Evolutionary conservation across 2,888 invertebrate species (phyloP), one percentile per base, ranked within the genome.

Genomic region (Dugesia japonica): DNA sequence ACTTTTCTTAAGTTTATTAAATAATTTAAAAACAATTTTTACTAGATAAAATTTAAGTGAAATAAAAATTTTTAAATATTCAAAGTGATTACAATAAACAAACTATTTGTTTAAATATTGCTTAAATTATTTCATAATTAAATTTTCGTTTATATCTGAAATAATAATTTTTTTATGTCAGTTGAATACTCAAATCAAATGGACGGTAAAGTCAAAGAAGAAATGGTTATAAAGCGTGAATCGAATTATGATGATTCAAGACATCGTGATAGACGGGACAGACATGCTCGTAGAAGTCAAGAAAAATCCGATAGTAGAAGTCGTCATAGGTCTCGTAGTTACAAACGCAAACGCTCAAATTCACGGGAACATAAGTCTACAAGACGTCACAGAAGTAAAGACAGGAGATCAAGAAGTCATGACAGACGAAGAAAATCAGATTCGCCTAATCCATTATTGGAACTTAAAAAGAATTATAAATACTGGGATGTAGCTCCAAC

Each of bases 401-500:
- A 72, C 26, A 27, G 72, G 15, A 4, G 23, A 28, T 31, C 28
- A 20, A 17, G 31, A 15, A 72, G 72, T 72, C 72, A 31, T 27
- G 28, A 31, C 4, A 72, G 72, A 72, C 26, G 28, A 9, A 28
- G 20, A 72, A 23, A 23, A 20, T 72, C 72, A 27, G 28, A 4
- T 9, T 26, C 72, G 7, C 72, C 28, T 9, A 31, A 72, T 23
- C 28, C 28, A 27, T 20, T 28, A n/a, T 4, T 28, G 7, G 31
- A 72, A 56, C 17, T 56, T 4, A 56, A 56, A n/a, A 56, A 56
- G n/a, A 56, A 56, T 20, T 85, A 86, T 82, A 86, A 86, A 33
- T 97, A 95, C 84, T 97, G 97, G 97, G 97, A 97, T 88, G 91
- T 94, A 1, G 94, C 97, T 9, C 95, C 97, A 76, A 91, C 92